These are phyloP conservation scores for Drosophila mojavensis DNA, from an alignment of 1,140 invertebrate genomes.

Conservation along the genomic window DNA sequence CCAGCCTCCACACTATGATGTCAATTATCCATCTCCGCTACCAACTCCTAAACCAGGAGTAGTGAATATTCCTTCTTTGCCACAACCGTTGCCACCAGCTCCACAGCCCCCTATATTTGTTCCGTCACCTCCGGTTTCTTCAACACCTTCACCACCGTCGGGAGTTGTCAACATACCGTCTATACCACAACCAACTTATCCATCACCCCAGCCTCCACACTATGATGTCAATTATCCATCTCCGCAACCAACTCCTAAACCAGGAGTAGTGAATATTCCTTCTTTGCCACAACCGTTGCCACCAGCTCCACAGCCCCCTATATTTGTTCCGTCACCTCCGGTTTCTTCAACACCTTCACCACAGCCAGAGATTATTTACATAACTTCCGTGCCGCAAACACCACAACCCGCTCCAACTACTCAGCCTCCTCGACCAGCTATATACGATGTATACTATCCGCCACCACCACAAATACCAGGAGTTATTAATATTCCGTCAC, in stretches of 20 bases:
- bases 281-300: conserved; percentile 9
- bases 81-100: too few relatives aligned
- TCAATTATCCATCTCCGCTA: conserved; percentile 11
- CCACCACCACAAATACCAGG: conserved; percentile 49
- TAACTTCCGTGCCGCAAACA: conserved; percentile 30
- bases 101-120: too few relatives aligned
- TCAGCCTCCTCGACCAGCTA: conserved; percentile 29
- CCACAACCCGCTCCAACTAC: conserved; percentile 15
- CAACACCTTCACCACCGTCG: conserved; percentile 78
- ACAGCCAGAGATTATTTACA: conserved; percentile 41
- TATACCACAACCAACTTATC: conserved; percentile 19
- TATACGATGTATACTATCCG: conserved; percentile 53
- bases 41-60: too few relatives aligned
- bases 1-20: conserved; percentile 24
- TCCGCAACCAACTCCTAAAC: conserved; percentile 56
- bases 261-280: conserved; percentile 87
- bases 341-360: conserved; percentile 12
- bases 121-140: conserved; percentile 9
- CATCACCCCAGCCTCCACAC: conserved; percentile 20
- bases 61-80: too few relatives aligned
- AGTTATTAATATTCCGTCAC: conserved; percentile 50
- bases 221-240: conserved; percentile 17
- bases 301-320: conserved; percentile 23
- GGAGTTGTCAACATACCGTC: conserved; percentile 86
- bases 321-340: conserved; percentile 21